phyloP scores from a whole-genome alignment of 2,797 vertebrate species.

The Pangasius krempfi region DNA sequence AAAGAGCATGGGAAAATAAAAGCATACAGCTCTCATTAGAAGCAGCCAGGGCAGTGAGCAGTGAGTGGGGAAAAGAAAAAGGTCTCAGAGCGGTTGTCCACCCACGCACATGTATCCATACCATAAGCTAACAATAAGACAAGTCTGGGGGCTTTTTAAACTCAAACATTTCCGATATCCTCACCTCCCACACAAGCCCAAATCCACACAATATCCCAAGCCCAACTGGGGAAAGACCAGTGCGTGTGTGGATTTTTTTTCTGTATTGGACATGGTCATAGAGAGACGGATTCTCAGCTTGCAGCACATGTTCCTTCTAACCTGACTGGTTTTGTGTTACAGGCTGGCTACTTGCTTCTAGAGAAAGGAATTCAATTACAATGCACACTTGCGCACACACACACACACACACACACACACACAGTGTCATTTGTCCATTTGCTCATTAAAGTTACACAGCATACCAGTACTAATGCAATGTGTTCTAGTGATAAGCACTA shows the following conservation, averaged over 20 bases:
- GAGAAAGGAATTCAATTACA: constrained; percentile 45
- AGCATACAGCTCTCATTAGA: constrained; percentile 38
- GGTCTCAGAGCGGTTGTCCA: constrained; percentile 66
- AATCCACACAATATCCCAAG: constrained; percentile 43
- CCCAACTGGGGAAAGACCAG: constrained; percentile 22
- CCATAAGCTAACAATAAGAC: constrained; percentile 52
- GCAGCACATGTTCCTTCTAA: constrained; percentile 26
- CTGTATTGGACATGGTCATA: constrained; percentile 8
- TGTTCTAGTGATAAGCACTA: neutral
- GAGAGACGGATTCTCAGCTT: constrained; percentile 20
- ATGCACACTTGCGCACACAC: neutral
- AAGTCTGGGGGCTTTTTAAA: constrained; percentile 39
- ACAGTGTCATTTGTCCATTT: constrained; percentile 1
- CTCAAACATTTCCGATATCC: constrained; percentile 44
- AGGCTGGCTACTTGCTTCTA: constrained; percentile 5
- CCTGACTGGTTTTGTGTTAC: constrained; percentile 39
- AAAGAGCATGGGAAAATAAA: constrained; percentile 55
- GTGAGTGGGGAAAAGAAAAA: constrained; percentile 39
- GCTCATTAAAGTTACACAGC: neutral
- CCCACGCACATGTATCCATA: constrained; percentile 60
- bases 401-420: neutral
- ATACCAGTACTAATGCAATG: neutral
- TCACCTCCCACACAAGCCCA: constrained; percentile 51
- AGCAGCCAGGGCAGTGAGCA: constrained; percentile 45
- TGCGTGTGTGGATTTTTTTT: neutral